Evolutionary conservation across 2,888 invertebrate genomes (phyloP).

Genomic region (Nymphalis polychloros): DNA sequence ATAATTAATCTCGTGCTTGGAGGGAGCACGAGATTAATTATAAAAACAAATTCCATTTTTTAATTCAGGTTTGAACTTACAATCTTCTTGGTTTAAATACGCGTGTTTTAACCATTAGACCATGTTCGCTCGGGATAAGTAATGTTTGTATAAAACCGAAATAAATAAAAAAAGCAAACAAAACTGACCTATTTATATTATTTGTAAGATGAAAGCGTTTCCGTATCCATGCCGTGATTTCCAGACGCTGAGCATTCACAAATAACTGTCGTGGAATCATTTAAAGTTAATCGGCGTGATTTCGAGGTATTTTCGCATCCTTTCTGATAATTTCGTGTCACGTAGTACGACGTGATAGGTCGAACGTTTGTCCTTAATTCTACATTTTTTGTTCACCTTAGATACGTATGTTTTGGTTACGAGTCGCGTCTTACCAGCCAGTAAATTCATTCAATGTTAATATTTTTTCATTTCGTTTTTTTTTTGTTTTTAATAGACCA

Average conservation of each 20-base stretch:
- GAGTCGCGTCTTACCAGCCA: neutral
- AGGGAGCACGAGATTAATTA: too few relatives aligned
- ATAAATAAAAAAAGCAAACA: neutral
- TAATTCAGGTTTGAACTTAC: too few relatives aligned
- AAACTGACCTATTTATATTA: neutral
- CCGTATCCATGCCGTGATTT: neutral
- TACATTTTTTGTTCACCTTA: conserved; percentile 6
- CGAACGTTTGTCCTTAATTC: neutral
- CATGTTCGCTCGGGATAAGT: too few relatives aligned
- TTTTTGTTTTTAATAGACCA: too few relatives aligned
- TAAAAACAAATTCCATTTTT: too few relatives aligned
- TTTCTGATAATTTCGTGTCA: conserved; percentile 1
- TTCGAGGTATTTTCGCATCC: neutral
- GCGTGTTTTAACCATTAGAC: too few relatives aligned
- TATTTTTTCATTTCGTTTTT: too few relatives aligned
- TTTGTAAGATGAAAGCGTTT: neutral
- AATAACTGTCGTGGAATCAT: conserved; percentile 5
- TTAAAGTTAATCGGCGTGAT: neutral
- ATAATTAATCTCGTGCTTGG: too few relatives aligned
- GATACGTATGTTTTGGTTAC: neutral
- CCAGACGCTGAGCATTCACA: conserved; percentile 3
- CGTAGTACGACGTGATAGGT: neutral
- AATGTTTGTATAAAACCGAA: too few relatives aligned
- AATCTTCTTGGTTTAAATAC: too few relatives aligned
- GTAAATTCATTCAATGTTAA: neutral